phyloP scores from a whole-genome alignment of 2,113 vertebrate genomes.

The Pterocles gutturalis region DNA sequence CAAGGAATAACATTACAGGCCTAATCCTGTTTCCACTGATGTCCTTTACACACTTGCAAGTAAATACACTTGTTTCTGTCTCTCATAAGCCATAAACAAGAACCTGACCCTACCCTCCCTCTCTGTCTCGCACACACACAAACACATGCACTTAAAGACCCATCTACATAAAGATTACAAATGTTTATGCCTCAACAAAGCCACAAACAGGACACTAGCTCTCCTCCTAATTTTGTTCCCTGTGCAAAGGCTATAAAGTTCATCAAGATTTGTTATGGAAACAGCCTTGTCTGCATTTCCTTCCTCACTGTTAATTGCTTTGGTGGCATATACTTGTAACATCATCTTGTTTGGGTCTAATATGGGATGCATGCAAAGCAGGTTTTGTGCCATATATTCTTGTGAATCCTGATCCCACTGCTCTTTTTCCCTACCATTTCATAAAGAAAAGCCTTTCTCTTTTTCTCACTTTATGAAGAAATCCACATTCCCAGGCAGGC shows the following conservation, averaged over 20 bases:
- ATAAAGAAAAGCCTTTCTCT: neutral
- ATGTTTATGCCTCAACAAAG: neutral
- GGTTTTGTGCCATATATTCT: neutral
- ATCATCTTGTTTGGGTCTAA: neutral
- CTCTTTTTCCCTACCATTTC: neutral
- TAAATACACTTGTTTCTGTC: slow-evolving; percentile 34
- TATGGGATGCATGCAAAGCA: neutral
- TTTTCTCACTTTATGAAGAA: neutral
- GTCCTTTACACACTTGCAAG: slow-evolving; percentile 22
- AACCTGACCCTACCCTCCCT: neutral
- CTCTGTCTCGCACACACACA: too few species aligned
- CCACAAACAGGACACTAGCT: neutral
- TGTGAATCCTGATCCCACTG: neutral
- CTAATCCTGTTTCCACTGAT: slow-evolving; percentile 43
- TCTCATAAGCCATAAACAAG: neutral
- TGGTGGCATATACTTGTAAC: neutral
- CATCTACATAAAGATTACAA: neutral
- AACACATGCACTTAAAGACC: neutral
- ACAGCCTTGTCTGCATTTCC: neutral
- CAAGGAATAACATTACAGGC: slow-evolving; percentile 29
- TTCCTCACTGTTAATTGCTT: neutral
- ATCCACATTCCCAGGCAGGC: neutral
- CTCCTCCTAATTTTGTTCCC: neutral
- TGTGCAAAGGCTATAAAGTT: neutral
- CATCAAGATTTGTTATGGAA: neutral